Percentiles rank a stretch among this genome's conserved stretches.
Evolutionary conservation across 2,888 invertebrate genomes (phyloP).

Genomic region (Euplexia lucipara): DNA sequence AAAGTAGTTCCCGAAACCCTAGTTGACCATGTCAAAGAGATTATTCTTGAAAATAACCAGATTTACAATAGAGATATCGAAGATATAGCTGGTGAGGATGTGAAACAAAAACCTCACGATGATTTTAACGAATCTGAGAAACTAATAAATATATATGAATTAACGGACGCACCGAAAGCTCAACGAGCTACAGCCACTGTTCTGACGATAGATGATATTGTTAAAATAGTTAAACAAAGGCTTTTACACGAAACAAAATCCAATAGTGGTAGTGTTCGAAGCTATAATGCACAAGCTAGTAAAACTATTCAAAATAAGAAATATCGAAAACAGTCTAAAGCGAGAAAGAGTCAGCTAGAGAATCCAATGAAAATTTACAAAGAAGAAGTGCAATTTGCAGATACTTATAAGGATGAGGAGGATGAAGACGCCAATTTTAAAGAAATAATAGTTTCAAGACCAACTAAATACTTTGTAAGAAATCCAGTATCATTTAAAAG

Average conservation of each 20-base stretch:
- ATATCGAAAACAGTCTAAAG: not conserved
- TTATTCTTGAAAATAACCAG: slow-evolving; percentile 49
- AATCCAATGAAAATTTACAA: slow-evolving; percentile 5
- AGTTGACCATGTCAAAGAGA: slow-evolving; percentile 66
- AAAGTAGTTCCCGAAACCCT: slow-evolving; percentile 69
- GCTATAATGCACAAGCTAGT: not conserved
- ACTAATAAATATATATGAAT: not conserved
- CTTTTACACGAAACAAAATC: slow-evolving; percentile 3
- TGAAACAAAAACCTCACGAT: too few species aligned
- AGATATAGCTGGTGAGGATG: too few species aligned
- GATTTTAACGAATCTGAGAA: slow-evolving; percentile 1
- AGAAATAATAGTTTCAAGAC: not conserved
- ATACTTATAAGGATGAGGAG: slow-evolving; percentile 2
- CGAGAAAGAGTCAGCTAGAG: too few species aligned
- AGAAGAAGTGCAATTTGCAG: slow-evolving; percentile 20
- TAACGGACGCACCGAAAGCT: not conserved
- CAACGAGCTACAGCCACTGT: too few species aligned
- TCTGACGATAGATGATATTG: slow-evolving; percentile 23
- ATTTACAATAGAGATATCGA: slow-evolving; percentile 1
- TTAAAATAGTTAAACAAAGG: slow-evolving; percentile 20
- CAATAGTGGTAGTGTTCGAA: too few species aligned
- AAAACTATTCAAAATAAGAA: not conserved
- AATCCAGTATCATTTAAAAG: not conserved
- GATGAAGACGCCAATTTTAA: not conserved
- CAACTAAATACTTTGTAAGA: not conserved